These are phyloP conservation scores for Discoglossus pictus DNA, from an alignment of 2,797 vertebrate genomes.

Conservation along the genomic window DNA sequence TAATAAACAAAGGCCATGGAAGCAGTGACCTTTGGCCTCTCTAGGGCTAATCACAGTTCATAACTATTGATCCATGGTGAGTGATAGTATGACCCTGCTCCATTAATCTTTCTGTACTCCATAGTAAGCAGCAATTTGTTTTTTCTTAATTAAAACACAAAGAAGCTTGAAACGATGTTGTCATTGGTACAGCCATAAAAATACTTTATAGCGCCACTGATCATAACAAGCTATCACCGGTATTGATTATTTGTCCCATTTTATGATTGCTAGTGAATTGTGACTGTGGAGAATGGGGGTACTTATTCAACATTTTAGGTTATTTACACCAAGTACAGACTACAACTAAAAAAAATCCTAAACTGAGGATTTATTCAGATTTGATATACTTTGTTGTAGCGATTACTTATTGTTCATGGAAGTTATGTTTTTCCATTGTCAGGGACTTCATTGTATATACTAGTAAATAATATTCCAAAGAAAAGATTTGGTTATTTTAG, in stretches of 20 bases:
- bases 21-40: constrained; percentile 27
- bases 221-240: neutral
- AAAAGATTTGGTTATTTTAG: no score
- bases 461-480: no score
- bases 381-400: no score
- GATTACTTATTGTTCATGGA: no score
- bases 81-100: neutral
- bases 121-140: constrained; percentile 22
- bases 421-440: no score
- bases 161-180: neutral
- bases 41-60: constrained; percentile 7
- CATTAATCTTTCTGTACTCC: constrained; percentile 13
- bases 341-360: no score
- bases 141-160: constrained; percentile 11
- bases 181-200: constrained; percentile 19
- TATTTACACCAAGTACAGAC: no score
- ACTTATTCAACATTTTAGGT: no score
- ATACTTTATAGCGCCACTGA: constrained; percentile 20
- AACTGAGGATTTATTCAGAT: no score
- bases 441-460: no score
- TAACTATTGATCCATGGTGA: constrained; percentile 28
- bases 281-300: no score
- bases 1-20: constrained; percentile 35
- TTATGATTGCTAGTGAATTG: no score
- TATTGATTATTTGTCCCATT: neutral